Conservation (phyloP, 92 coral and sea anemone species). For the Epizoanthus rinbou region DNA sequence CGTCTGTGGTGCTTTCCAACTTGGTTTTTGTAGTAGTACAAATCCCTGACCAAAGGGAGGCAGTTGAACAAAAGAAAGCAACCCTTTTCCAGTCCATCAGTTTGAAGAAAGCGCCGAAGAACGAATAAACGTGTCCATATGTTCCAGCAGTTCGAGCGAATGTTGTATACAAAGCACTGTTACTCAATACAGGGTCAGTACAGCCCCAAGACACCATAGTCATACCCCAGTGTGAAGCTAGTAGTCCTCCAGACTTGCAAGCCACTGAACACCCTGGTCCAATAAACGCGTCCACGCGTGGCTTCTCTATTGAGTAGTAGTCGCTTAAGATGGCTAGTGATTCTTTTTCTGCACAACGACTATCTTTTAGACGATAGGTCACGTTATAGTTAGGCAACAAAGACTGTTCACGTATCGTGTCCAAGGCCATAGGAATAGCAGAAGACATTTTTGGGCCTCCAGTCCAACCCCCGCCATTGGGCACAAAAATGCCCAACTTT, state of each 20-base stretch:
- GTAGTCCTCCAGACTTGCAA: constrained; percentile 68
- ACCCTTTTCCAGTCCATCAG: constrained; percentile 65
- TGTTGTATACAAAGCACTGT: constrained; percentile 64
- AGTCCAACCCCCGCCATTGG: constrained; percentile 70
- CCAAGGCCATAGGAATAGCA: constrained; percentile 72
- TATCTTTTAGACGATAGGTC: constrained; percentile 53
- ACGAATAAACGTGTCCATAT: constrained; percentile 40
- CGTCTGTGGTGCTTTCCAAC: constrained; percentile 41
- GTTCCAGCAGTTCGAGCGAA: constrained; percentile 83
- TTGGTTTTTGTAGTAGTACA: constrained; percentile 54
- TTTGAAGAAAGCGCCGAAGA: constrained; percentile 42
- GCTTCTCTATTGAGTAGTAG: constrained; percentile 49
- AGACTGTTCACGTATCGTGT: constrained; percentile 52
- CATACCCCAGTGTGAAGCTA: constrained; percentile 70
- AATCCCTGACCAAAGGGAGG: constrained; percentile 38
- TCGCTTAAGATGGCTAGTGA: constrained; percentile 60
- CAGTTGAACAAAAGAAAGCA: constrained; percentile 64
- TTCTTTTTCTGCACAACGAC: constrained; percentile 50
- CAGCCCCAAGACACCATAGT: constrained; percentile 89
- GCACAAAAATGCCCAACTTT: constrained; percentile 67
- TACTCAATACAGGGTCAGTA: constrained; percentile 55
- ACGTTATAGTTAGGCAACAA: constrained; percentile 62
- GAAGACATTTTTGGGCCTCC: constrained; percentile 83
- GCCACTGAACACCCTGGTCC: constrained; percentile 83
- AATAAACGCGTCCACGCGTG: constrained; percentile 69